These are phyloP conservation scores for Aix galericulata DNA, from an alignment of 2,113 vertebrate species.

Conservation along the genomic window DNA sequence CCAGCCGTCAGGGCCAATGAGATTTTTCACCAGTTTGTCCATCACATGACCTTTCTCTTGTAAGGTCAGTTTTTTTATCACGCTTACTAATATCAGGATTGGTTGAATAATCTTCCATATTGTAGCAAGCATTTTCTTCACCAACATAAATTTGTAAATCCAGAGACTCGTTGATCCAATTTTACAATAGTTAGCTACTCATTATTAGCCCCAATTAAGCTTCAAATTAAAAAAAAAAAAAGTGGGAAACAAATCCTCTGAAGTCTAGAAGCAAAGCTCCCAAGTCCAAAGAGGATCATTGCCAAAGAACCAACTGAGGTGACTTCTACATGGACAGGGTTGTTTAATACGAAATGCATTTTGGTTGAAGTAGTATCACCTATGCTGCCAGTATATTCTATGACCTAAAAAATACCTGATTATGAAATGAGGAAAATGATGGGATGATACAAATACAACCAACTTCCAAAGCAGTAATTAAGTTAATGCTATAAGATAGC, in stretches of 20 bases:
- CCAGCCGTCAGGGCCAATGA: neutral
- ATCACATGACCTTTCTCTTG: neutral
- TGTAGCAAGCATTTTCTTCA: neutral
- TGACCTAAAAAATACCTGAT: neutral
- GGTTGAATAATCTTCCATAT: neutral
- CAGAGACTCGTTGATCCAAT: neutral
- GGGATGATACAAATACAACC: neutral
- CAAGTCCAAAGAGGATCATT: neutral
- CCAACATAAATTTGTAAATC: neutral
- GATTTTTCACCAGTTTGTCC: neutral
- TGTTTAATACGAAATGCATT: neutral
- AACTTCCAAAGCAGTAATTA: neutral
- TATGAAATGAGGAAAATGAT: neutral
- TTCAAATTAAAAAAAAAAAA: neutral
- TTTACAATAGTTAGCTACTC: neutral
- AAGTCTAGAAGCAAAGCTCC: neutral
- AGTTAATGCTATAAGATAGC: neutral
- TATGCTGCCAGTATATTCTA: neutral
- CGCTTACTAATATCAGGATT: neutral
- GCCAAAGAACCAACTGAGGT: neutral
- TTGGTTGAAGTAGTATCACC: neutral
- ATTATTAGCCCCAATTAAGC: neutral
- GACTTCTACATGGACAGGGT: neutral
- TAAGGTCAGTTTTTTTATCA: neutral
- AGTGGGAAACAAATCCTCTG: neutral